phyloP scores from a whole-genome alignment of 2,888 invertebrate genomes.

The Andrena minutula region DNA sequence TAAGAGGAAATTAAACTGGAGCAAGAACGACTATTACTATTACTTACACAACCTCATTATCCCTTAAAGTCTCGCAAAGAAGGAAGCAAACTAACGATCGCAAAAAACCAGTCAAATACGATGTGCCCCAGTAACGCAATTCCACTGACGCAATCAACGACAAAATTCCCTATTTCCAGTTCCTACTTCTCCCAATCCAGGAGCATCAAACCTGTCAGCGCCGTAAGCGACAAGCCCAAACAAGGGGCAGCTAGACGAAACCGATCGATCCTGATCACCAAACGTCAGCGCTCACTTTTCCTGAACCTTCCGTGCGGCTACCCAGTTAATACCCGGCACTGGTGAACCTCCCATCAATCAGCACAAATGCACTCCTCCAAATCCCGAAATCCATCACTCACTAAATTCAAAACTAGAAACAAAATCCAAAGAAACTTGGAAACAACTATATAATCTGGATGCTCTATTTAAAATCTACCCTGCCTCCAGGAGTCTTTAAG shows the following conservation, averaged over 20 bases:
- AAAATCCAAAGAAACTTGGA: background rate
- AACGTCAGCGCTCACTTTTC: conserved; percentile 11
- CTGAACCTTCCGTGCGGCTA: background rate
- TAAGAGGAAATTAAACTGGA: background rate
- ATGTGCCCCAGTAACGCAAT: no score
- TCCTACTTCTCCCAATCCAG: no score
- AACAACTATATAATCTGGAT: background rate
- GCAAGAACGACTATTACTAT: no score
- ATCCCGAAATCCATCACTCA: conserved; percentile 16
- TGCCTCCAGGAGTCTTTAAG: background rate
- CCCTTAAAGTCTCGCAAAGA: no score
- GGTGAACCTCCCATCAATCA: background rate
- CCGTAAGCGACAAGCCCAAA: background rate
- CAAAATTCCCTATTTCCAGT: no score
- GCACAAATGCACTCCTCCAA: background rate
- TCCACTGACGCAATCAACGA: no score
- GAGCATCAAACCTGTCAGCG: background rate
- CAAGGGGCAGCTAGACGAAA: background rate
- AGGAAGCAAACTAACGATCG: no score
- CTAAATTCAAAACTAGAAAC: background rate
- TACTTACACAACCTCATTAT: no score
- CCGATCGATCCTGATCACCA: background rate
- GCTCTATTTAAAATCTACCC: background rate
- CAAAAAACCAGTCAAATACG: no score
- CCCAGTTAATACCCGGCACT: conserved; percentile 1